Base-by-base conservation (phyloP, 2,888 invertebrate genomes). In the Suillia variegata region DNA sequence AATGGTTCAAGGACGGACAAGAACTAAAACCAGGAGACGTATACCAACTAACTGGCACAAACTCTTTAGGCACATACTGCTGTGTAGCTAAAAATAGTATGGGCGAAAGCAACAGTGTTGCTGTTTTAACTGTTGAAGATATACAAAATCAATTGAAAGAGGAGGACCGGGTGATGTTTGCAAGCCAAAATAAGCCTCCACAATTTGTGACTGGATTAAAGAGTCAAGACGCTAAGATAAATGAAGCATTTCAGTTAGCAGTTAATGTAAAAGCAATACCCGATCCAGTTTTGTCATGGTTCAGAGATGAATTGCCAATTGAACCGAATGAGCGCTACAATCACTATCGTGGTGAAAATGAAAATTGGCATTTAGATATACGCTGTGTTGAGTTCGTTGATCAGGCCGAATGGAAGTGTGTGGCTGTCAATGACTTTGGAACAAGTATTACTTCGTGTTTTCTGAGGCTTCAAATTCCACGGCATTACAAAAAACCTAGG, bases 1-100 rank as follows among this genome's bases (percentile, higher is more conserved):
- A 90, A 74, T 95, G 95, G 95, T 95, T 93, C 80, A 96, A 94
- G 82, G 96, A 96, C 78, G 94, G 94, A 0, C 92, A 94, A 76
- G 94, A 95, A 77, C 82, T 97, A 45, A 92, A 92, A 76, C 94
- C 95, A 0, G 95, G 95, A 8, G 95, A 95, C 79, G 94, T 95
- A 5, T 95, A 95, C 80, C 94, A 94, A 77, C 83, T 95, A 15
- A 94, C 94, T 0, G 95, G 95, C 12, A 93, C 93, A 2, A 95
- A 94, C 79, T 94, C 94, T 0, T 82, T 94, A 54, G 92, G 94
- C 2, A 92, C 93, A 0, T 95, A 95, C 74, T 93, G 93, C 72
- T 95, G 94, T 77, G 89, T 94, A 54, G 94, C 95, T 0, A 87
- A 85, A 67, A 95, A 95, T 78, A 93, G 94, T 75, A 95, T 95